These are phyloP conservation scores for Mormyrus iriodes DNA, from an alignment of 2,113 vertebrate species.

Conservation along the genomic window DNA sequence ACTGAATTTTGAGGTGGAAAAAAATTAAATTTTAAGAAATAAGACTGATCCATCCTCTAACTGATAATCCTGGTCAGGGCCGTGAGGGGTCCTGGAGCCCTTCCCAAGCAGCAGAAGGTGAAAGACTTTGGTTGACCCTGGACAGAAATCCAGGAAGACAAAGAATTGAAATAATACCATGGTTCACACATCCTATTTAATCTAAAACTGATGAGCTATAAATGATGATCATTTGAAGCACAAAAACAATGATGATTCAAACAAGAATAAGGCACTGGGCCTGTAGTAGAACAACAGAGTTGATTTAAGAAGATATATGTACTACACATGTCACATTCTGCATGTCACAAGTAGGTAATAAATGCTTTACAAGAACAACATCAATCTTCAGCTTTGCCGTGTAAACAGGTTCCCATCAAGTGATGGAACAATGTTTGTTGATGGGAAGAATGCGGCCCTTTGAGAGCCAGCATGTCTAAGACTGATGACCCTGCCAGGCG, in stretches of 20 bases:
- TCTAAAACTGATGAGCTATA: neutral
- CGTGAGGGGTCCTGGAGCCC: neutral
- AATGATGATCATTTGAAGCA: neutral
- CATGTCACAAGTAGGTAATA: neutral
- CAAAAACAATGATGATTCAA: neutral
- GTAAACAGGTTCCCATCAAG: constrained; percentile 11
- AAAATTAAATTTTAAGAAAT: neutral
- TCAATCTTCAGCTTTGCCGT: constrained; percentile 2
- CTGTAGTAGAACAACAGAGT: neutral
- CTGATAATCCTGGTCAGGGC: neutral
- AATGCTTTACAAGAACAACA: neutral
- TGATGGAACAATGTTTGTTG: neutral
- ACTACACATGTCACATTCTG: neutral
- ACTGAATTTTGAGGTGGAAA: neutral
- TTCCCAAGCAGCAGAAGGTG: neutral
- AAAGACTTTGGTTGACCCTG: neutral
- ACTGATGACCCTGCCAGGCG: neutral
- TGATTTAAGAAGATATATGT: neutral
- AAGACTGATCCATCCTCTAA: neutral
- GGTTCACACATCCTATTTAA: neutral
- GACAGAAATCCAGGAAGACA: neutral
- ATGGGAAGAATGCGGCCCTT: neutral
- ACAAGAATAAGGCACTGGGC: neutral
- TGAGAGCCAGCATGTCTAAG: neutral
- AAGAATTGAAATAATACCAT: neutral